Evolutionary conservation across 2,888 invertebrate species (phyloP), one percentile per base, ranked within the genome.

Genomic region (Terebella lapidaria): DNA sequence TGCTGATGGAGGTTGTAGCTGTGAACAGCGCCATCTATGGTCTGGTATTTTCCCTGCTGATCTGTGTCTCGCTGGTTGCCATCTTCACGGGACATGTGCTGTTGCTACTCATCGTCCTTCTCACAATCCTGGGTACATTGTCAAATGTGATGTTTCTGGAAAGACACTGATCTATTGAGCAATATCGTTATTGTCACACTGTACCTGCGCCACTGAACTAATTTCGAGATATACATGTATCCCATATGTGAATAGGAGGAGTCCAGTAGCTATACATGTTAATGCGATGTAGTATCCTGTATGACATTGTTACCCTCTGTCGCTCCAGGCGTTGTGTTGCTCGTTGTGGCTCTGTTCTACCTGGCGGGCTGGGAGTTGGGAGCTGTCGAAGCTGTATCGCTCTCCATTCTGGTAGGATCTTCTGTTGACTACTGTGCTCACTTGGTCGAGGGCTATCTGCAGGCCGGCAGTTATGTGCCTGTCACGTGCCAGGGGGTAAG

Each of bases 361-460:
- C 57, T 76, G 60, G 70, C 71, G 28, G 74, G 75, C 20, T 77
- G 77, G 77, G 74, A 75, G 69, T 70, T 77, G 66, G 76, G 77
- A 3, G 76, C 75, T 2, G 74, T 76, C 46, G 76, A 77, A 61
- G 76, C 77, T 0, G 68, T 77, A 20, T 76, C 76, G 2, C 65
- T 77, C 55, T 77, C 77, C 53, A 76, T 77, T 56, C 68, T 77
- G 30, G 76, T 77, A 2, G 77, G 77, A 2, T 76, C 77, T 1
- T 77, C 77, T 0, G 77, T 77, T 1, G 77, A 77, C 62, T 77
- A 77, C 67, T 76, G 76, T 62, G 73, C 75, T n/a, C 77, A 77
- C 59, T 67, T 77, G 0, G 76, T 77, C n/a, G 77, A 77, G 57
- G 76, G 76, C 10, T 77, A 73, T 59, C 66, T 76, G n/a, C 67